These are phyloP conservation scores for Andrena haemorrhoa DNA, from an alignment of 2,888 invertebrate genomes.

Conservation along the genomic window DNA sequence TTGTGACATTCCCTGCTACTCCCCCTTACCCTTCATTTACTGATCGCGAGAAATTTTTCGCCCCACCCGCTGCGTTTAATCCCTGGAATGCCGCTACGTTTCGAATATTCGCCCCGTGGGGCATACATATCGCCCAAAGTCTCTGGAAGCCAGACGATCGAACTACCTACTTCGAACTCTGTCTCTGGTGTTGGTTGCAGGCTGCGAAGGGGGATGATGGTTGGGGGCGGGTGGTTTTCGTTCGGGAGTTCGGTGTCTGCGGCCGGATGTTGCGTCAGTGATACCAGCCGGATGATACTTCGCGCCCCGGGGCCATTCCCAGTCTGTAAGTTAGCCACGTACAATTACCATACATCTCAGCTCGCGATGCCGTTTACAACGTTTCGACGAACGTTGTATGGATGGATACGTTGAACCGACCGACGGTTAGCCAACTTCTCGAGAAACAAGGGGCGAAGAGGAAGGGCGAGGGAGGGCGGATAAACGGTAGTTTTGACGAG, in stretches of 20 bases:
- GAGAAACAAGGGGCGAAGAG: constrained; percentile 25
- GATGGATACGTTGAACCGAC: constrained; percentile 68
- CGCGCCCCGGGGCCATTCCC: constrained; percentile 78
- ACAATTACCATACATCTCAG: constrained; percentile 82
- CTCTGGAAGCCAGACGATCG: constrained; percentile 65
- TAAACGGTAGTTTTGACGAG: constrained; percentile 30
- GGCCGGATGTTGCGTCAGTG: constrained; percentile 77
- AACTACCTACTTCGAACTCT: constrained; percentile 67
- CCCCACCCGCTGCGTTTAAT: too few relatives aligned
- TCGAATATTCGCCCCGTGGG: neutral
- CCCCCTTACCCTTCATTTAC: too few relatives aligned
- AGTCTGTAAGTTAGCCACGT: constrained; percentile 82
- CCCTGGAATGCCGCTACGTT: too few relatives aligned
- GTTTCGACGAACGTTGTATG: constrained; percentile 78
- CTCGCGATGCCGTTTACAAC: constrained; percentile 74
- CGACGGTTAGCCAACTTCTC: constrained; percentile 60
- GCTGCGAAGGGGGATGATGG: constrained; percentile 52
- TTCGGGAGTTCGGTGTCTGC: constrained; percentile 72
- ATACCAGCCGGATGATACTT: constrained; percentile 78
- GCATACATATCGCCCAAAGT: constrained; percentile 12
- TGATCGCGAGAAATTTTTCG: too few relatives aligned
- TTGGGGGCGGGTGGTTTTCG: constrained; percentile 73
- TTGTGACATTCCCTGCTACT: too few relatives aligned
- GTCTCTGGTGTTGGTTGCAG: constrained; percentile 65
- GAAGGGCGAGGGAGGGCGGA: neutral